These are phyloP conservation scores for Pterocles orientalis DNA, from an alignment of 2,113 vertebrate genomes.

Conservation along the genomic window DNA sequence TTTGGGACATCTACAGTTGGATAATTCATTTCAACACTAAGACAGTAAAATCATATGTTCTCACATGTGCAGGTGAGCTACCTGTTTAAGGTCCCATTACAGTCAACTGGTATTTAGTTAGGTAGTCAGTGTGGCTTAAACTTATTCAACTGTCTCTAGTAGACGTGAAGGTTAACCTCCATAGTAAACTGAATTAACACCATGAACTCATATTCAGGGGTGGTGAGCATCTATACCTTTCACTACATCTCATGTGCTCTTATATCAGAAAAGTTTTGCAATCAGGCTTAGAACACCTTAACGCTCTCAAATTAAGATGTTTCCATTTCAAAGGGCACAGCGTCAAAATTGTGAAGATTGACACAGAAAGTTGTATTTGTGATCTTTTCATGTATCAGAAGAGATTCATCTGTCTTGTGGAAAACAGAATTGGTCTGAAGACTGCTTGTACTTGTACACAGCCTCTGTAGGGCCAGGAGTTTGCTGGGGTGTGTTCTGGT, in stretches of 20 bases:
- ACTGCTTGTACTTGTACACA: neutral
- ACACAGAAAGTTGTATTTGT: neutral
- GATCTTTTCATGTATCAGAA: neutral
- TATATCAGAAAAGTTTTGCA: neutral
- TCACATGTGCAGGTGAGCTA: neutral
- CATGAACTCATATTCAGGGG: neutral
- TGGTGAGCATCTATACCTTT: neutral
- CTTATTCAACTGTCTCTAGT: neutral
- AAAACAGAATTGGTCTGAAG: neutral
- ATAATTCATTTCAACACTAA: neutral
- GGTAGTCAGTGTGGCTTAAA: neutral
- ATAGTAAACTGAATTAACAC: neutral
- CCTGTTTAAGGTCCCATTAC: neutral
- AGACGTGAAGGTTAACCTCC: neutral
- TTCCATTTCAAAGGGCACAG: neutral
- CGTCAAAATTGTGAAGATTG: neutral
- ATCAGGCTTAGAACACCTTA: neutral
- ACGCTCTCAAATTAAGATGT: neutral
- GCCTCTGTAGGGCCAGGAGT: neutral
- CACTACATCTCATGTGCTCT: neutral
- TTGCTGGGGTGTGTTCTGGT: neutral
- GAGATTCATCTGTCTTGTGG: neutral
- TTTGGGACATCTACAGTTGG: neutral
- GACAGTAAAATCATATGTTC: neutral
- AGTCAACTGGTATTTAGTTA: neutral